Percentiles rank a stretch among this genome's conserved stretches.
Conservation (phyloP, 1,140 invertebrate genomes). For the Calliopsis andreniformis region DNA sequence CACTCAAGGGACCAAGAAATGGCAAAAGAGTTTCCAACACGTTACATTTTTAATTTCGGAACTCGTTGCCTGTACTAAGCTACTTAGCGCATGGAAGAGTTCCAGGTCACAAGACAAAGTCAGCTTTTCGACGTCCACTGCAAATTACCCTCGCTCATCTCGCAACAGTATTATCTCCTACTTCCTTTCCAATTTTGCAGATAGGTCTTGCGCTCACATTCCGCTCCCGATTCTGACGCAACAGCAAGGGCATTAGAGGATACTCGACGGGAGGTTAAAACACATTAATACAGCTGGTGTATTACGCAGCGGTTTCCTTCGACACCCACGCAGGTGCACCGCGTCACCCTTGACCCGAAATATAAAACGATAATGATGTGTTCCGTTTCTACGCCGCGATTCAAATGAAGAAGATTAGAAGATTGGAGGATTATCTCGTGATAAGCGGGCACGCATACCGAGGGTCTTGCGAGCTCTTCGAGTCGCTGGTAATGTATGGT, state of each 20-base stretch:
- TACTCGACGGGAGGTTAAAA: background rate
- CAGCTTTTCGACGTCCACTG: too few species aligned
- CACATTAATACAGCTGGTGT: background rate
- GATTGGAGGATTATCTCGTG: constrained; percentile 59
- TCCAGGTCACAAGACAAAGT: too few species aligned
- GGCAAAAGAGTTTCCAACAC: too few species aligned
- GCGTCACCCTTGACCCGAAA: constrained; percentile 59
- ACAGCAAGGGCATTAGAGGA: constrained; percentile 4
- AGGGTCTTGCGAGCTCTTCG: background rate
- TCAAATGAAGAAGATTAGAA: constrained; percentile 63
- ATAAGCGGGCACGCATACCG: constrained; percentile 45
- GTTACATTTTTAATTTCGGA: too few species aligned
- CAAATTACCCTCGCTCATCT: constrained; percentile 4
- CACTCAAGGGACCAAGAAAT: too few species aligned
- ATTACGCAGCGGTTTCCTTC: background rate
- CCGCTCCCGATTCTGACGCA: constrained; percentile 3
- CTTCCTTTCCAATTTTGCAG: too few species aligned
- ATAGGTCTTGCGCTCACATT: too few species aligned
- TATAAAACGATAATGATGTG: constrained; percentile 54
- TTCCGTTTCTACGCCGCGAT: constrained; percentile 58
- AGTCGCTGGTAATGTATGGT: constrained; percentile 24
- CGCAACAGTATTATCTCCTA: too few species aligned
- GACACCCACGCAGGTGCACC: constrained; percentile 16
- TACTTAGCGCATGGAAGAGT: too few species aligned
- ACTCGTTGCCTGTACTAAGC: too few species aligned